Evolutionary conservation across 2,888 invertebrate genomes (phyloP).

Genomic region (Labia minor): DNA sequence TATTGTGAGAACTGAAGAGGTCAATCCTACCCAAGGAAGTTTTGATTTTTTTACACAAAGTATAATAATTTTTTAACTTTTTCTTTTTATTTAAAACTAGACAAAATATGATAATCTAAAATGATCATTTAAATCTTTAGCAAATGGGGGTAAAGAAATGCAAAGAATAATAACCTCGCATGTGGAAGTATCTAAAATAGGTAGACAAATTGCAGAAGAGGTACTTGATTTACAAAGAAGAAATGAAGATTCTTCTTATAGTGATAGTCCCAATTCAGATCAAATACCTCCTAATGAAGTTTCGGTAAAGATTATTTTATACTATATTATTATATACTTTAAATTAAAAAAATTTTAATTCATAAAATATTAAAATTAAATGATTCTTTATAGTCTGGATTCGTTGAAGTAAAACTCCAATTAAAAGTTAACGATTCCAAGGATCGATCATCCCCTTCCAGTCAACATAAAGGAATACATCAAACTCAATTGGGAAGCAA

Average conservation of each 20-base stretch:
- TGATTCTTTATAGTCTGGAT: conserved; percentile 16
- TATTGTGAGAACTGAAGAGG: conserved; percentile 38
- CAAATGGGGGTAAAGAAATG: conserved; percentile 41
- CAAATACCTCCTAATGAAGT: neutral
- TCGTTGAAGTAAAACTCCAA: neutral
- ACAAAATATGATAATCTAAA: conserved; percentile 14
- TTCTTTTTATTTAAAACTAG: conserved; percentile 5
- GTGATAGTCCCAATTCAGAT: conserved; percentile 38
- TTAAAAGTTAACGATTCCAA: neutral
- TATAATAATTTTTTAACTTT: conserved; percentile 26
- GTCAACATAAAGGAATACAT: neutral
- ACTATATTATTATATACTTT: too few relatives aligned
- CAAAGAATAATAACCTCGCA: conserved; percentile 61
- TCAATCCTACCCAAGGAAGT: conserved; percentile 28
- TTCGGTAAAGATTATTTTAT: neutral
- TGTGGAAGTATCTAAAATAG: conserved; percentile 74
- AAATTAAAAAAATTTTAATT: neutral
- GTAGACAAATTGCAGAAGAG: conserved; percentile 71
- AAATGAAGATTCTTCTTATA: conserved; percentile 41
- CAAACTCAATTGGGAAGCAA: neutral
- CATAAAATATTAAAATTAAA: neutral
- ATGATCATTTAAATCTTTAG: conserved; percentile 19
- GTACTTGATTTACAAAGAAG: conserved; percentile 50
- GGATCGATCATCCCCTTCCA: neutral
- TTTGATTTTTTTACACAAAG: conserved; percentile 29